Evolutionary conservation across 1,140 invertebrate species (phyloP).

Genomic region (Cydia splendana): DNA sequence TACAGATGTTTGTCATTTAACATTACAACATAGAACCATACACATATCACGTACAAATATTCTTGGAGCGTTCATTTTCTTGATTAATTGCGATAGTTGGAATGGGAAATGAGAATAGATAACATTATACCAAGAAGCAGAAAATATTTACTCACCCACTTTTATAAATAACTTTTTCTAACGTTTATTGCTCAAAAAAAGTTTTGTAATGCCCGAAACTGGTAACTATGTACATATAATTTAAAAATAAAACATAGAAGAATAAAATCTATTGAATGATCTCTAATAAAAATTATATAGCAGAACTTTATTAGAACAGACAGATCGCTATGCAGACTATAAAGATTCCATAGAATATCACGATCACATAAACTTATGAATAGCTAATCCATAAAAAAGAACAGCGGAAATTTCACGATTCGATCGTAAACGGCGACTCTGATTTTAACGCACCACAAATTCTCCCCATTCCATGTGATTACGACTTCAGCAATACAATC

Average conservation of each 20-base stretch:
- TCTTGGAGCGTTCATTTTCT: neutral
- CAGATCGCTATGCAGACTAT: neutral
- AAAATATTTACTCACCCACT: no score
- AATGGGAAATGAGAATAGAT: neutral
- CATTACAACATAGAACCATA: neutral
- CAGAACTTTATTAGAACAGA: neutral
- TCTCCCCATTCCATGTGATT: slow-evolving; percentile 60
- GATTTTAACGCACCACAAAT: slow-evolving; percentile 55
- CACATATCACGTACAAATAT: no score
- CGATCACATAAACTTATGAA: slow-evolving; percentile 31
- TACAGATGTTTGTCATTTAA: slow-evolving; percentile 37
- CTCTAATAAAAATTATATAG: neutral
- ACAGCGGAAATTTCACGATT: slow-evolving; percentile 29
- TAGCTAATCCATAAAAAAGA: slow-evolving; percentile 32
- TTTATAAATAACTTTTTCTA: neutral
- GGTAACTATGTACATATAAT: no score
- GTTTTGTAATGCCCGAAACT: no score
- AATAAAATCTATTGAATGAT: neutral
- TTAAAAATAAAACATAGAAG: neutral
- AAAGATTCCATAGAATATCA: slow-evolving; percentile 10
- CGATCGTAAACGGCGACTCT: slow-evolving; percentile 51
- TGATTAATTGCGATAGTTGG: neutral
- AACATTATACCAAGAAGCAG: no score
- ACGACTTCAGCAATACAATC: slow-evolving; percentile 69
- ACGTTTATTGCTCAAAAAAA: neutral